These are phyloP conservation scores for Oncorhynchus nerka DNA, from an alignment of 2,113 vertebrate genomes.

Conservation along the genomic window DNA sequence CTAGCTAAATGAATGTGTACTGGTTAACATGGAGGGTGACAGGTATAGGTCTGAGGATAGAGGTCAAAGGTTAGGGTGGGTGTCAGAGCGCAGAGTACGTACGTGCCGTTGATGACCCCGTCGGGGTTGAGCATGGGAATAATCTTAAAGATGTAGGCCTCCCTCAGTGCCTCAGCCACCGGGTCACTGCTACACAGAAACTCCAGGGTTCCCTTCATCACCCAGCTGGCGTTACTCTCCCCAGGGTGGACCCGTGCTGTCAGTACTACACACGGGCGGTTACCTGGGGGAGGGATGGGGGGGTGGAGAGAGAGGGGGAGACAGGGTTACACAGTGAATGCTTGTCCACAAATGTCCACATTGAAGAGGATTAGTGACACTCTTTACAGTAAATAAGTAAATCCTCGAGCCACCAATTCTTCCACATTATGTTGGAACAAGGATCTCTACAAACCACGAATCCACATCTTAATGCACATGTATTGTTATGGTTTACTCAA, in stretches of 20 bases:
- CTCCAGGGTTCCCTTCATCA: constrained; percentile 92
- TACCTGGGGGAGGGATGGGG: constrained; percentile 63
- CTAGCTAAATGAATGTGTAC: no score
- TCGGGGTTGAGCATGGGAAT: constrained; percentile 96
- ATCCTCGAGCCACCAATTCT: background rate
- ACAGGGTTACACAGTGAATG: background rate
- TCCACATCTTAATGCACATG: no score
- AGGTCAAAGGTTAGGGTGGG: background rate
- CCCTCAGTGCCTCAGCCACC: constrained; percentile 82
- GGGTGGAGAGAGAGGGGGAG: background rate
- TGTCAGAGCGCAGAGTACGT: constrained; percentile 56
- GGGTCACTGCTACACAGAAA: constrained; percentile 85
- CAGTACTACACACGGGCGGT: constrained; percentile 83
- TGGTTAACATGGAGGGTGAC: no score
- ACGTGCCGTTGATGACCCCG: constrained; percentile 94
- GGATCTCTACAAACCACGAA: no score
- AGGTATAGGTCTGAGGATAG: no score
- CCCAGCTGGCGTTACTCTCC: constrained; percentile 94
- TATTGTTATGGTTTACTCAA: background rate
- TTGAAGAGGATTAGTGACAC: background rate
- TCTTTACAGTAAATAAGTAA: background rate
- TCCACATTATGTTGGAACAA: no score
- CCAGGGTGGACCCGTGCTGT: constrained; percentile 88
- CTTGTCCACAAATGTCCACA: background rate
- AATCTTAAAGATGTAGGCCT: constrained; percentile 91